Evolutionary conservation across 23 tunicate species (phyloP), one percentile per base, ranked within the genome.

Genomic region (Trididemnum clinides): DNA sequence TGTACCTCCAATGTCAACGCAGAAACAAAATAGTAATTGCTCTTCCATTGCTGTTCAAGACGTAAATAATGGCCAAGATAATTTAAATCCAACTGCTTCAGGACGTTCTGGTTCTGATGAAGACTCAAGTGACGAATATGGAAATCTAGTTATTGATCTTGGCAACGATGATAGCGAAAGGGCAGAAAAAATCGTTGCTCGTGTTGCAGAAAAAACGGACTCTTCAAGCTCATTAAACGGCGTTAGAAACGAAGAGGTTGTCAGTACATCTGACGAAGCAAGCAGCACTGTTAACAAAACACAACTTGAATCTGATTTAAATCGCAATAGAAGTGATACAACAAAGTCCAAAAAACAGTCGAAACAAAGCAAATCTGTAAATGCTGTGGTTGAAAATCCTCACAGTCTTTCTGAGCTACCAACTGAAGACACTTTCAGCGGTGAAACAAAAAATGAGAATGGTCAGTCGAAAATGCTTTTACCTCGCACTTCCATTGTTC

Each of bases 161-260:
- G 75, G 76, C 72, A 59, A 59, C 25, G 82, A 72, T 59, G 86
- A 82, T 35, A 34, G 39, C 57, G 92, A 88, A 20, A 78, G 78
- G 69, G 75, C 78, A 28, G n/a, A n/a, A n/a, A 49, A n/a, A n/a
- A 64, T 34, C 58, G 23, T 21, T 71, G 34, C 2, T 1, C 71
- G 62, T n/a, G n/a, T n/a, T n/a, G n/a, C n/a, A n/a, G n/a, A n/a
- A n/a, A n/a, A n/a, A n/a, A n/a, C n/a, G n/a, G n/a, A n/a, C n/a
- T n/a, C n/a, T n/a, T n/a, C n/a, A n/a, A n/a, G n/a, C n/a, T n/a
- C n/a, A n/a, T n/a, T n/a, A n/a, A n/a, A n/a, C n/a, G n/a, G n/a
- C n/a, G n/a, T n/a, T n/a, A n/a, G n/a, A n/a, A n/a, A n/a, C n/a
- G n/a, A 15, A 15, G 15, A 49, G 54, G 54, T 10, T 49, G 10